A percentile compares a stretch with the other conserved stretches of the same genome.
These are phyloP conservation scores for Tautogolabrus adspersus DNA, from an alignment of 2,113 vertebrate species.

Conservation along the genomic window DNA sequence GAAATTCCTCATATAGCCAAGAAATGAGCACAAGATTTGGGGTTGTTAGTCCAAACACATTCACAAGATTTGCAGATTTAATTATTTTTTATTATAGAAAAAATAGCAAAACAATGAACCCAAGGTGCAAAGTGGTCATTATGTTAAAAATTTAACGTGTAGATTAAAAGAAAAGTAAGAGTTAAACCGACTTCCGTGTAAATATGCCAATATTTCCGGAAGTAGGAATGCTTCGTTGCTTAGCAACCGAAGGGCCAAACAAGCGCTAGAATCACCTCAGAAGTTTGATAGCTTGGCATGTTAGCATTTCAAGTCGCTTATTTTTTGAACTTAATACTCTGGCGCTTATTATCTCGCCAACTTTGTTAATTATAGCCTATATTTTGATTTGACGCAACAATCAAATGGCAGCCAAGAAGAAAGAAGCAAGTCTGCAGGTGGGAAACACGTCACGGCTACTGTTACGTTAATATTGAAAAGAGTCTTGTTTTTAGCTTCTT, in stretches of 20 bases:
- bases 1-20: too few species aligned
- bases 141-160: too few species aligned
- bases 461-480: accelerated
- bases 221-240: constrained; percentile 57
- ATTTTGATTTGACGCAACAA: neutral
- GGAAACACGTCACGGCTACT: neutral
- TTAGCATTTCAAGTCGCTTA: neutral
- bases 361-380: neutral
- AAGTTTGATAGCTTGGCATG: neutral
- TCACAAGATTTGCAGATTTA: too few species aligned
- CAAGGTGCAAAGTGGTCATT: too few species aligned
- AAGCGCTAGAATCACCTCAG: constrained; percentile 13
- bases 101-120: too few species aligned
- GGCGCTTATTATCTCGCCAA: neutral
- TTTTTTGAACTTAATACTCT: neutral
- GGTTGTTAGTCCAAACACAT: too few species aligned
- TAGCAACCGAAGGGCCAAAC: constrained; percentile 75
- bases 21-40: too few species aligned
- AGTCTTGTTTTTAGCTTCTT: neutral
- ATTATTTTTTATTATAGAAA: too few species aligned
- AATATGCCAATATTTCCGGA: neutral
- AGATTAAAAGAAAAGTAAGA: too few species aligned
- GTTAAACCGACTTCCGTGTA: neutral
- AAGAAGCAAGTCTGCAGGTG: constrained; percentile 85
- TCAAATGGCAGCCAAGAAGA: constrained; percentile 86